Percentiles rank a stretch among this genome's conserved stretches.
Evolutionary conservation across 2,888 invertebrate genomes (phyloP).

Genomic region (Acronicta aceris): DNA sequence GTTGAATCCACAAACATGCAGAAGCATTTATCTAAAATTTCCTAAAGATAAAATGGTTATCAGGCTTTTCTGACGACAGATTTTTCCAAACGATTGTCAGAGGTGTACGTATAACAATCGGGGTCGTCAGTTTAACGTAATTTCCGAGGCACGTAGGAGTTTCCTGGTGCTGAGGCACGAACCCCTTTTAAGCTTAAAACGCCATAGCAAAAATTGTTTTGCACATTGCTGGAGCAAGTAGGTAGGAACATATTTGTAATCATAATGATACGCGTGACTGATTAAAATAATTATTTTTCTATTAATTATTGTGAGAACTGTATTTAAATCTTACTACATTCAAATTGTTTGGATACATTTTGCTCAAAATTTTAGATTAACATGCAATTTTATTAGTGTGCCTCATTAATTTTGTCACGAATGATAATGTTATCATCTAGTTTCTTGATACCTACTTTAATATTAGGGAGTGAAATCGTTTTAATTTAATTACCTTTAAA

Average conservation of each 20-base stretch:
- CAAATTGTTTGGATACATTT: slow-evolving; percentile 37
- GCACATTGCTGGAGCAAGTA: slow-evolving; percentile 10
- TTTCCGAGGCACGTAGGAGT: no score
- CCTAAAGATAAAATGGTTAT: no score
- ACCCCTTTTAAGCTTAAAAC: no score
- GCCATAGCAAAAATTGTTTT: slow-evolving; percentile 14
- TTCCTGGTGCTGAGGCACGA: no score
- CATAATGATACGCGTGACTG: slow-evolving; percentile 33
- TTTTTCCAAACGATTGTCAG: no score
- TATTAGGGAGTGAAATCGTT: no score
- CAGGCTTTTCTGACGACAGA: no score
- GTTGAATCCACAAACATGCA: no score
- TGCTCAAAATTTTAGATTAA: slow-evolving; percentile 31
- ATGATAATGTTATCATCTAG: slow-evolving; percentile 25
- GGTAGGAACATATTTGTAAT: slow-evolving; percentile 15
- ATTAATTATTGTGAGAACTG: slow-evolving; percentile 53
- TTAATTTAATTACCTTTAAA: no score
- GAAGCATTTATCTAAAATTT: no score
- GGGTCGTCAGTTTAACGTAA: no score
- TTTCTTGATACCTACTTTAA: slow-evolving; percentile 4
- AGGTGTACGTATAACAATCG: no score
- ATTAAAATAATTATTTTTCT: slow-evolving; percentile 48
- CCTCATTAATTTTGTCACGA: slow-evolving; percentile 35
- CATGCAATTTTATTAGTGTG: slow-evolving; percentile 23
- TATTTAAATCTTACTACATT: slow-evolving; percentile 50